A percentile compares a stretch with the other conserved stretches of the same genome.
These are phyloP conservation scores for Podiceps cristatus DNA, from an alignment of 2,113 vertebrate genomes.

Conservation along the genomic window DNA sequence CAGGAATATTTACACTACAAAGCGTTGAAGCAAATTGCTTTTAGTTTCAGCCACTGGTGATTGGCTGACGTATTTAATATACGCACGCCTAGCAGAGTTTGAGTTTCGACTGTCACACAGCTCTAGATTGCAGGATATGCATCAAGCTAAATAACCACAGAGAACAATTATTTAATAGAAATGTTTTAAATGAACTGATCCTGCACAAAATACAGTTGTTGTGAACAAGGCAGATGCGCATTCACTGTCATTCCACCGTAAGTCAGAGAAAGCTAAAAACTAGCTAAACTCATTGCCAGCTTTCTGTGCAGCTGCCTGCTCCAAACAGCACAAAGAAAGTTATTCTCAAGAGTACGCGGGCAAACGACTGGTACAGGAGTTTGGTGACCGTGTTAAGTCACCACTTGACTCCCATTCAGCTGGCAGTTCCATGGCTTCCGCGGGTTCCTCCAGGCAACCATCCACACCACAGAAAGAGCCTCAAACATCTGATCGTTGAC, in stretches of 20 bases:
- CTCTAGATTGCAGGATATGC: neutral
- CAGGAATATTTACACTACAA: slow-evolving; percentile 66
- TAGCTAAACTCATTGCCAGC: neutral
- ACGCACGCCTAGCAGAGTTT: neutral
- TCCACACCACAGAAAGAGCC: neutral
- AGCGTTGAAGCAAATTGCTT: slow-evolving; percentile 24
- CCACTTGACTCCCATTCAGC: neutral
- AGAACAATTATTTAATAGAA: neutral
- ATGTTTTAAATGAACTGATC: neutral
- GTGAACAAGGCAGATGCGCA: neutral
- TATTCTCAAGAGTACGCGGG: neutral
- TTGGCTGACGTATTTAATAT: neutral
- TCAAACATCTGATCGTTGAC: neutral
- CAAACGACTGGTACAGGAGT: neutral
- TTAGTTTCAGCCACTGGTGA: slow-evolving; percentile 39
- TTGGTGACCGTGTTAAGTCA: neutral
- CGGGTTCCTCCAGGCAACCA: neutral
- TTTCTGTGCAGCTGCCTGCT: neutral
- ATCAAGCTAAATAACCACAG: neutral
- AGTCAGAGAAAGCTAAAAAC: neutral
- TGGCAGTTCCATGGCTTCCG: neutral
- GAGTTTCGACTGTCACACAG: slow-evolving; percentile 34
- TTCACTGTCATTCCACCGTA: neutral
- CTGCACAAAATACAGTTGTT: neutral
- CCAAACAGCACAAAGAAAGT: slow-evolving; percentile 19